Evolutionary conservation across 92 coral and sea anemone species (phyloP).

Genomic region (Phymanthus crucifer): DNA sequence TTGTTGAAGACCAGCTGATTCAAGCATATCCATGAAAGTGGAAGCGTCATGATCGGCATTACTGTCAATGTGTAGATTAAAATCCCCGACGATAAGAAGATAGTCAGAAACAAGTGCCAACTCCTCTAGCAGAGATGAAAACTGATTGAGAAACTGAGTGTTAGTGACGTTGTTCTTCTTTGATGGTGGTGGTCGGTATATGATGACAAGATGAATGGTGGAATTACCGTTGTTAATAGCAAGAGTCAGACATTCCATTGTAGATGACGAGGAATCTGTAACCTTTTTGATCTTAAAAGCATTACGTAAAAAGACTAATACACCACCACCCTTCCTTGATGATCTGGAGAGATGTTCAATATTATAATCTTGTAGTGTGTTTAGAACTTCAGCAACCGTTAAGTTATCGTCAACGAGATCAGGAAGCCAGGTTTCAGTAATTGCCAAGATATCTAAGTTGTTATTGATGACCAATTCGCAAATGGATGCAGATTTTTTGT

Average conservation of each 20-base stretch:
- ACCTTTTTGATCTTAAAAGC: slow-evolving; percentile 9
- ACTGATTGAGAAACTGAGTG: slow-evolving; percentile 1
- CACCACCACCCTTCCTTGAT: not conserved
- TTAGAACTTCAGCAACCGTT: slow-evolving; percentile 11
- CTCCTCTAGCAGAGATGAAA: slow-evolving; percentile 4
- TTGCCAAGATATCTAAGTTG: not conserved
- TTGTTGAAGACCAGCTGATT: slow-evolving; percentile 25
- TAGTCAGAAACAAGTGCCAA: slow-evolving; percentile 10
- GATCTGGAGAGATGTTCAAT: slow-evolving; percentile 11
- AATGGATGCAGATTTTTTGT: not conserved
- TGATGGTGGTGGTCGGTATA: slow-evolving; percentile 10
- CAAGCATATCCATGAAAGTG: slow-evolving; percentile 14
- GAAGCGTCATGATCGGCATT: slow-evolving; percentile 11
- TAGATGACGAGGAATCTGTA: slow-evolving; percentile 1
- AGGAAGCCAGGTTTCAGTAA: not conserved
- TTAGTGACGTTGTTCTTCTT: slow-evolving; percentile 2
- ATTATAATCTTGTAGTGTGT: slow-evolving; percentile 9
- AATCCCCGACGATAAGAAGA: slow-evolving; percentile 11
- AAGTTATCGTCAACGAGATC: not conserved
- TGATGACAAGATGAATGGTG: not conserved
- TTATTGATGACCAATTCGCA: not conserved
- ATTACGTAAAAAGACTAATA: slow-evolving; percentile 7
- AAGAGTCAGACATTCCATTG: slow-evolving; percentile 18
- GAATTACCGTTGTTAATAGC: not conserved
- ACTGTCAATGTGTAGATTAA: slow-evolving; percentile 5